These are phyloP conservation scores for Carollia perspicillata DNA, from an alignment of 2,113 vertebrate genomes.

Conservation along the genomic window DNA sequence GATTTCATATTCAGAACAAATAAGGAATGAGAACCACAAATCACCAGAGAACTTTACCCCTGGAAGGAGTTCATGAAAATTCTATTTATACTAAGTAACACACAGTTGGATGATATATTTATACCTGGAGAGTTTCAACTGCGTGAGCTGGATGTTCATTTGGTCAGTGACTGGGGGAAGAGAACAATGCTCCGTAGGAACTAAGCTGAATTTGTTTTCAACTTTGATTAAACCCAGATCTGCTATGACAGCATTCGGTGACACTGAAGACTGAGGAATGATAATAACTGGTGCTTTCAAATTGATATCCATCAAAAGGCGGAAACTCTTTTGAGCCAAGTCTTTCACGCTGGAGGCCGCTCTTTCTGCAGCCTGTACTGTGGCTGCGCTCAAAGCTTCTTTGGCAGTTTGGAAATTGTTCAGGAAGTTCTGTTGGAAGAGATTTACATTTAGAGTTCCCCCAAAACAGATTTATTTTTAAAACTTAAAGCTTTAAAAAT, in stretches of 20 bases:
- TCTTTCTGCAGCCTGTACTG: slow-evolving; percentile 91
- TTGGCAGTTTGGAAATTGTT: slow-evolving; percentile 93
- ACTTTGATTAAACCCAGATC: slow-evolving; percentile 90
- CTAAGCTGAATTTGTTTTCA: slow-evolving; percentile 85
- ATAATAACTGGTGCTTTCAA: slow-evolving; percentile 91
- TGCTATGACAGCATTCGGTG: slow-evolving; percentile 84
- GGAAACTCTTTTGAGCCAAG: slow-evolving; percentile 88
- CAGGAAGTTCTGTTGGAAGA: slow-evolving; percentile 86
- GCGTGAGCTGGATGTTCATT: slow-evolving; percentile 89
- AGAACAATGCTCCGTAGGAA: slow-evolving; percentile 77
- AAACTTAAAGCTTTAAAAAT: neutral
- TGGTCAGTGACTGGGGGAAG: slow-evolving; percentile 91
- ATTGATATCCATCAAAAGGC: slow-evolving; percentile 86
- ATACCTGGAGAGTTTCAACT: slow-evolving; percentile 93
- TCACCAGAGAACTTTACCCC: neutral
- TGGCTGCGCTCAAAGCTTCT: slow-evolving; percentile 90
- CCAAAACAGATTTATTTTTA: neutral
- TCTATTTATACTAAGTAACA: neutral
- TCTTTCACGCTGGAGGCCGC: slow-evolving; percentile 91
- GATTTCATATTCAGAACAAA: slow-evolving; percentile 9
- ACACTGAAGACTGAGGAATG: slow-evolving; percentile 87
- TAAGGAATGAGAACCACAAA: neutral
- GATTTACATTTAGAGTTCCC: neutral
- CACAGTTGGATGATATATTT: neutral
- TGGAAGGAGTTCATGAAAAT: neutral